phyloP scores from a whole-genome alignment of 2,888 invertebrate species.

The Platycnemis pennipes region DNA sequence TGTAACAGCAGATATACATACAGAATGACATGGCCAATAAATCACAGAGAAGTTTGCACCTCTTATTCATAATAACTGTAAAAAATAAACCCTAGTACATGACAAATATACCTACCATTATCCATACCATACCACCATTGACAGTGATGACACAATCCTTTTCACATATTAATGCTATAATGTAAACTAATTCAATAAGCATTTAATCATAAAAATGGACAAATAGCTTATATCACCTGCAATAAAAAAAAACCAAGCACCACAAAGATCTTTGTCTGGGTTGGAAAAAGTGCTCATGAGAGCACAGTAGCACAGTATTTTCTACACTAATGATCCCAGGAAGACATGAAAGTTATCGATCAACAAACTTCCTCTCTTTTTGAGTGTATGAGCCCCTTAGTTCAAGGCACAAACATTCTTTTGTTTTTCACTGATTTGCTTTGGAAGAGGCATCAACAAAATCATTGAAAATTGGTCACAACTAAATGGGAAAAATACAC shows the following conservation, averaged over 20 bases:
- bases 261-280: slow-evolving; percentile 52
- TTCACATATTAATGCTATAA: not conserved
- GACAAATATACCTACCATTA: not conserved
- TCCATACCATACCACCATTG: not conserved
- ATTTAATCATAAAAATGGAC: not conserved
- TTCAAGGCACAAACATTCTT: not conserved
- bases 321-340: slow-evolving; percentile 37
- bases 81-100: too few species aligned
- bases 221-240: not conserved
- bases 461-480: not conserved
- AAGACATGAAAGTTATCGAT: not conserved
- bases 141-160: not conserved
- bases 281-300: slow-evolving; percentile 69
- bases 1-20: too few species aligned
- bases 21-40: too few species aligned
- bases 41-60: too few species aligned
- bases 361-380: not conserved
- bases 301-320: slow-evolving; percentile 71
- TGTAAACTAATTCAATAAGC: not conserved
- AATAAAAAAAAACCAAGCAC: not conserved
- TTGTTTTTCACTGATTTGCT: not conserved
- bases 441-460: not conserved
- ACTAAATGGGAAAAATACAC: not conserved
- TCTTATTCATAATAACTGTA: too few species aligned
- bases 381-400: not conserved